These are phyloP conservation scores for Adrianichthys oophorus DNA, from an alignment of 2,797 vertebrate genomes.

Conservation along the genomic window DNA sequence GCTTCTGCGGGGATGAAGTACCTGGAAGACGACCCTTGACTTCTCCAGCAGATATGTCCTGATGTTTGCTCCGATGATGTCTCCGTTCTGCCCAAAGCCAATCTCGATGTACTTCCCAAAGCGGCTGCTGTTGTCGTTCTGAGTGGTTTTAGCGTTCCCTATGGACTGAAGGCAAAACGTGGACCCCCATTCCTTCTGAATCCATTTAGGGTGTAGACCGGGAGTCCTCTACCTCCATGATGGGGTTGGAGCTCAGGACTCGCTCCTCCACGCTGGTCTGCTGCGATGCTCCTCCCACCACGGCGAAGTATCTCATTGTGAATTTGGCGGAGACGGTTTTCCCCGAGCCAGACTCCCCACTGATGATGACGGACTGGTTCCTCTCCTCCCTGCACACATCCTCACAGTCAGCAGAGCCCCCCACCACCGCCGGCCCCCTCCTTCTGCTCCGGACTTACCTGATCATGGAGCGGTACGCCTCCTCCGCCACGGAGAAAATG, in stretches of 20 bases:
- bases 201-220: neutral
- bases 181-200: neutral
- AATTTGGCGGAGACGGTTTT: conserved; percentile 82
- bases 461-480: conserved; percentile 81
- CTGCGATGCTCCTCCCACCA: conserved; percentile 74
- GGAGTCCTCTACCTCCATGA: conserved; percentile 76
- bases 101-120: conserved; percentile 88
- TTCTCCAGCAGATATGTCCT: conserved; percentile 85
- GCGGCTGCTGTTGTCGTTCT: conserved; percentile 86
- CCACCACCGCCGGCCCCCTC: no score
- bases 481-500: conserved; percentile 84
- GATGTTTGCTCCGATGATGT: conserved; percentile 81
- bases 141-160: conserved; percentile 82
- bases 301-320: conserved; percentile 83
- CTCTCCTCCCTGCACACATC: conserved; percentile 73
- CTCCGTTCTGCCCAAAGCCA: conserved; percentile 74
- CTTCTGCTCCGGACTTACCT: conserved; percentile 64
- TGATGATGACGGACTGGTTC: conserved; percentile 86
- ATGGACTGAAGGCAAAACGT: conserved; percentile 70
- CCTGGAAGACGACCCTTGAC: conserved; percentile 85
- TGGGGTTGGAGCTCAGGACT: conserved; percentile 82
- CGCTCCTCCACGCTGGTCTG: conserved; percentile 82
- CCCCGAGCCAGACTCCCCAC: conserved; percentile 82
- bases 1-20: conserved; percentile 22
- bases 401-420: neutral